Conservation (phyloP, 2,888 invertebrate species). For the Macrosoma leucophasiata region DNA sequence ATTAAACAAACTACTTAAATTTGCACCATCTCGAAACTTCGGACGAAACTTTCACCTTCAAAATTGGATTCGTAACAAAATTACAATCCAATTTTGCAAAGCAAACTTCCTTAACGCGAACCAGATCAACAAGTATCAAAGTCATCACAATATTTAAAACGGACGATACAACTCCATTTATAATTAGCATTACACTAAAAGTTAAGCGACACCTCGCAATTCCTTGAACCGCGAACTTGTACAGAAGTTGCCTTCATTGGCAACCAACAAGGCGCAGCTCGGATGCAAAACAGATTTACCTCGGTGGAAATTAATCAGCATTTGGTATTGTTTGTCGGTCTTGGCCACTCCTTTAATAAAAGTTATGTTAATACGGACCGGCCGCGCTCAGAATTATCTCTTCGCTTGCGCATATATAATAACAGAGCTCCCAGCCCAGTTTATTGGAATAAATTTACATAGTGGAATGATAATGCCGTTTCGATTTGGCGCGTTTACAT, state of each 20-base stretch:
- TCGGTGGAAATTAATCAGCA: slow-evolving; percentile 67
- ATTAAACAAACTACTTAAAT: too few relatives aligned
- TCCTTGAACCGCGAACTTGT: slow-evolving; percentile 16
- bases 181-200: slow-evolving; percentile 22
- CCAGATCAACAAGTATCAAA: too few relatives aligned
- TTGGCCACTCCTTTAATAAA: slow-evolving; percentile 69
- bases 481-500: slow-evolving; percentile 68
- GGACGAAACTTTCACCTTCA: too few relatives aligned
- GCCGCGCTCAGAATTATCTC: slow-evolving; percentile 69
- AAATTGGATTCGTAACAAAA: too few relatives aligned
- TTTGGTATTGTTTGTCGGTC: slow-evolving; percentile 60
- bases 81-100: too few relatives aligned
- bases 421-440: slow-evolving; percentile 58
- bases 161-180: slow-evolving; percentile 16
- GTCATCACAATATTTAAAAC: too few relatives aligned
- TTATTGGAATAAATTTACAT: slow-evolving; percentile 76
- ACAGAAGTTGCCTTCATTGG: slow-evolving; percentile 30
- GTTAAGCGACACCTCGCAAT: slow-evolving; percentile 17
- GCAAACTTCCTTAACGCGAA: too few relatives aligned
- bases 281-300: slow-evolving; percentile 67
- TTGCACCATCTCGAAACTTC: too few relatives aligned
- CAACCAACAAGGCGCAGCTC: slow-evolving; percentile 37
- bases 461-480: slow-evolving; percentile 61
- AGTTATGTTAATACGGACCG: slow-evolving; percentile 69
- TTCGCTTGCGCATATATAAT: slow-evolving; percentile 74